Conservation (phyloP, 1,140 invertebrate species). For the Antheraea mylitta region DNA sequence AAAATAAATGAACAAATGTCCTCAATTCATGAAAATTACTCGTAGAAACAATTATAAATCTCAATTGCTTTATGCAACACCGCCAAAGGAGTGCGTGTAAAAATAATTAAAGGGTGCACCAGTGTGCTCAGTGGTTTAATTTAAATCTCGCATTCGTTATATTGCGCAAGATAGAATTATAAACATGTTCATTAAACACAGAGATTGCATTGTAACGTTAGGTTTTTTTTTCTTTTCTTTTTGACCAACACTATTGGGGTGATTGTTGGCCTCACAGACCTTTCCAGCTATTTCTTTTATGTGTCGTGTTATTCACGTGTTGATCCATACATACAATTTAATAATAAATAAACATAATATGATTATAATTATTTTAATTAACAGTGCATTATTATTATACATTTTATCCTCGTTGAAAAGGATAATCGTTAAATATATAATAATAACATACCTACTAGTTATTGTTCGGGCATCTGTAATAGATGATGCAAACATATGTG, state of each 20-base stretch:
- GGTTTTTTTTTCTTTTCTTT: no score
- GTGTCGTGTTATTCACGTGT: no score
- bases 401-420: no score
- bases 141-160: not conserved
- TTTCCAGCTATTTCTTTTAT: no score
- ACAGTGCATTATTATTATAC: no score
- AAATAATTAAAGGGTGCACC: not conserved
- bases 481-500: not conserved
- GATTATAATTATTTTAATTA: no score
- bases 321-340: no score
- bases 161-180: not conserved
- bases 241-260: no score
- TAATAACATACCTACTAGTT: not conserved
- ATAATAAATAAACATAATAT: no score
- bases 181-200: no score
- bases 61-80: constrained; percentile 8
- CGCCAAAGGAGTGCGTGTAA: constrained; percentile 1
- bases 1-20: constrained; percentile 11
- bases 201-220: no score
- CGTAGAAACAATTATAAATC: constrained; percentile 23
- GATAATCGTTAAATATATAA: not conserved
- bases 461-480: not conserved
- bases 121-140: not conserved
- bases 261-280: no score
- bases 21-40: constrained; percentile 24